Evolutionary conservation across 2,113 vertebrate species (phyloP), one percentile per base, ranked within the genome.

Genomic region (Donacobius atricapilla): DNA sequence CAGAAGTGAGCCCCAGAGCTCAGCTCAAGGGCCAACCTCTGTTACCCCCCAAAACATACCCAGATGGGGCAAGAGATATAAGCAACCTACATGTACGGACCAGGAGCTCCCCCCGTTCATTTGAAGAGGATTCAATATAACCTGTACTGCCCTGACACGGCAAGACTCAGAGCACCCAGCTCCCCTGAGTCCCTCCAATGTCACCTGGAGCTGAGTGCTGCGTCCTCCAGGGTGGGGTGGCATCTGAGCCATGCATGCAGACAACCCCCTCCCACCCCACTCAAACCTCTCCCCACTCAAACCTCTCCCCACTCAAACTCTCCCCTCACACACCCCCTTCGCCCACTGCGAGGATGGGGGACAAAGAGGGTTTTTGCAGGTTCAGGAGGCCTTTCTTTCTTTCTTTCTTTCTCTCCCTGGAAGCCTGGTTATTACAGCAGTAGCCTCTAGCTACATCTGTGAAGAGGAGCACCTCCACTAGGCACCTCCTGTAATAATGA

Each of bases 391-490:
- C 88, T 91, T 84, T 75, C 77, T 84, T 75, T 75, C 88, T 91
- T 84, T 75, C 77, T 84, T 75, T 75, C 83, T 53, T 87, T 60
- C 56, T 93, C 57, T 53, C 95, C 40, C 77, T 91, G 72, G 76
- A 77, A 94, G 80, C 80, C 57, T 89, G 81, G 71, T 96, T 95
- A 97, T 96, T 96, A 96, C 8, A 90, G 69, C 53, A 66, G 80
- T 93, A 93, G 87, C 92, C 86, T 94, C 92, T 91, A 95, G 89
- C 93, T 93, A 92, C 82, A 45, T 73, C 56, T 50, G 56, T 73
- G 86, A 89, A 91, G 89, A 97, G 84, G 73, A 94, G 93, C 68
- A 89, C 92, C 87, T 93, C 88, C 92, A 90, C 89, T 83, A 94
- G 86, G 84, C 80, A 87, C 60, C 94, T 96, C 69, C n/a, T 66